These are phyloP conservation scores for Grus americana DNA, from an alignment of 2,113 vertebrate genomes.

Conservation along the genomic window DNA sequence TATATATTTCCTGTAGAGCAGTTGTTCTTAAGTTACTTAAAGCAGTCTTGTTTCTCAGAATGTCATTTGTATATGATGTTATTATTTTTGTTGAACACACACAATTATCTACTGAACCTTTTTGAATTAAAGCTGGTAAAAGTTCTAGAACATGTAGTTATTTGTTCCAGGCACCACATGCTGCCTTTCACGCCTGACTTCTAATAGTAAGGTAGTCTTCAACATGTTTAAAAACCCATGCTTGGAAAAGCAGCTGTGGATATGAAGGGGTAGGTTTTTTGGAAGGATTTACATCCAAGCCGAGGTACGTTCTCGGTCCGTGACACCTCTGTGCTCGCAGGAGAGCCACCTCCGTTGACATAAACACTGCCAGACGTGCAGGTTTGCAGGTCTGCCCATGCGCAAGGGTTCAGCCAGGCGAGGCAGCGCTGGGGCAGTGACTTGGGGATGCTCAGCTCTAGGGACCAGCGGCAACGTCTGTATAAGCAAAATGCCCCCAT, in stretches of 20 bases:
- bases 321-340: neutral
- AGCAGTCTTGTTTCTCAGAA: neutral
- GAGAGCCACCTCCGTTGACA: neutral
- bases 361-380: neutral
- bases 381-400: neutral
- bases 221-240: neutral
- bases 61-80: neutral
- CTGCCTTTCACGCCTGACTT: neutral
- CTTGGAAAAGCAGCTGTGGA: neutral
- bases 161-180: neutral
- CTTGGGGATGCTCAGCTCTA: neutral
- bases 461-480: neutral
- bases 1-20: neutral
- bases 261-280: neutral
- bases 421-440: neutral
- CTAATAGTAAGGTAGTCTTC: neutral
- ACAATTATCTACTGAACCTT: neutral
- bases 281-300: neutral
- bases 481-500: neutral
- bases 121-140: neutral
- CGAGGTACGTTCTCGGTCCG: accelerated
- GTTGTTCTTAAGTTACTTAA: neutral
- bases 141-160: neutral
- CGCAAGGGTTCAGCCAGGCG: accelerated
- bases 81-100: neutral